phyloP scores from a whole-genome alignment of 2,888 invertebrate species.

The Acanthosepion esculentum region DNA sequence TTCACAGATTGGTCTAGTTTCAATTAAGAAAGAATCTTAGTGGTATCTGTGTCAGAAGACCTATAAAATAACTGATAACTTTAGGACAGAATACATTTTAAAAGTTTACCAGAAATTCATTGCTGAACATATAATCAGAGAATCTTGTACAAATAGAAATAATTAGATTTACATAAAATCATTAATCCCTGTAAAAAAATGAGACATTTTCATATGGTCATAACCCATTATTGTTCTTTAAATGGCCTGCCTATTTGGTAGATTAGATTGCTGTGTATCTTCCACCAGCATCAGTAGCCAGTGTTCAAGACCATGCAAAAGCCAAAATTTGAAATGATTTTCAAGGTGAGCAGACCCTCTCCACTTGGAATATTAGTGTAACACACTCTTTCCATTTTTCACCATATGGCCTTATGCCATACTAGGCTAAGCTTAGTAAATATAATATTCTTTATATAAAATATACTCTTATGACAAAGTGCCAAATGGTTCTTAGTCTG shows the following conservation, averaged over 20 bases:
- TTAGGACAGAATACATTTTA: neutral
- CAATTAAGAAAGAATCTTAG: neutral
- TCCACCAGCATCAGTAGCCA: neutral
- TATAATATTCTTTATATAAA: neutral
- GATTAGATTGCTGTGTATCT: neutral
- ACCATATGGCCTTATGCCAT: neutral
- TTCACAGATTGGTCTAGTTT: neutral
- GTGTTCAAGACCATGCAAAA: neutral
- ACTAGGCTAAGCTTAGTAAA: neutral
- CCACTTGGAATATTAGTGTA: too few species aligned
- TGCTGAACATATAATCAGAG: neutral
- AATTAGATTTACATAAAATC: neutral
- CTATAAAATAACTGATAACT: neutral
- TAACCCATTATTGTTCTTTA: neutral
- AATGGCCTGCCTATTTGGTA: neutral
- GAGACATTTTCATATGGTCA: neutral
- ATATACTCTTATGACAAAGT: neutral
- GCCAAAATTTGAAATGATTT: too few species aligned
- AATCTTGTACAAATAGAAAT: neutral
- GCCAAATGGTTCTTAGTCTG: too few species aligned
- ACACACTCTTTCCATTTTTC: too few species aligned
- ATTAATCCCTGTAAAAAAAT: neutral
- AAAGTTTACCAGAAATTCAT: neutral
- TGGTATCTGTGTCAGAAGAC: neutral
- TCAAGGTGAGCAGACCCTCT: too few species aligned